Conservation (phyloP, 53 echinoderm and acorn worm genomes). For the Stichopus horrens region DNA sequence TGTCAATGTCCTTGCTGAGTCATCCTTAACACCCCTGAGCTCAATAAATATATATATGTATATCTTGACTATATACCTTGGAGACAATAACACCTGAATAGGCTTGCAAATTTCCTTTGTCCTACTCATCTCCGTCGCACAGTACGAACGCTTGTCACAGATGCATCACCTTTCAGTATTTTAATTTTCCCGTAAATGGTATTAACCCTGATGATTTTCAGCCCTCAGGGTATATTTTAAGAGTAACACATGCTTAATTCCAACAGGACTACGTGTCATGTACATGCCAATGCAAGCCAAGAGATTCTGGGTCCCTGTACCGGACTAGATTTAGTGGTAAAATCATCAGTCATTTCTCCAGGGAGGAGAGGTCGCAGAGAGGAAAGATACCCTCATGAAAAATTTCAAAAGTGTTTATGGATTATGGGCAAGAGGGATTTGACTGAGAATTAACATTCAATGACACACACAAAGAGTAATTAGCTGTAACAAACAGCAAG, state of each 20-base stretch:
- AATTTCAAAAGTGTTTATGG: neutral
- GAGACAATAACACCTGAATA: neutral
- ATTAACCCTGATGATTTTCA: neutral
- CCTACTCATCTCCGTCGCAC: neutral
- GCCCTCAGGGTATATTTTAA: neutral
- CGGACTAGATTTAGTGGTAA: slow-evolving; percentile 1
- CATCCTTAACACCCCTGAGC: neutral
- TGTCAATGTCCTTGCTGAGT: neutral
- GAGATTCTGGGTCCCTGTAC: neutral
- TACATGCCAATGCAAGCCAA: neutral
- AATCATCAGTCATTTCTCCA: slow-evolving; percentile 22
- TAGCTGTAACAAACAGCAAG: neutral
- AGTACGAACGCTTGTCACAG: neutral
- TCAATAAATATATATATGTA: too few species aligned
- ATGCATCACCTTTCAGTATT: neutral
- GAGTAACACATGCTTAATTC: slow-evolving; percentile 18
- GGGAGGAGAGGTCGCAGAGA: neutral
- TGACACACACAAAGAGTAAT: slow-evolving; percentile 13
- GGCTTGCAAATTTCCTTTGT: neutral
- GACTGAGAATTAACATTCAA: neutral
- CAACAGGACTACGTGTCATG: slow-evolving; percentile 14
- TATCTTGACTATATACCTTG: neutral
- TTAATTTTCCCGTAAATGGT: slow-evolving; percentile 1
- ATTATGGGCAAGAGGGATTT: neutral
- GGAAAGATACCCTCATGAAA: neutral